Base-by-base conservation (phyloP, 2,797 vertebrate genomes). In the Urophycis tenuis region DNA sequence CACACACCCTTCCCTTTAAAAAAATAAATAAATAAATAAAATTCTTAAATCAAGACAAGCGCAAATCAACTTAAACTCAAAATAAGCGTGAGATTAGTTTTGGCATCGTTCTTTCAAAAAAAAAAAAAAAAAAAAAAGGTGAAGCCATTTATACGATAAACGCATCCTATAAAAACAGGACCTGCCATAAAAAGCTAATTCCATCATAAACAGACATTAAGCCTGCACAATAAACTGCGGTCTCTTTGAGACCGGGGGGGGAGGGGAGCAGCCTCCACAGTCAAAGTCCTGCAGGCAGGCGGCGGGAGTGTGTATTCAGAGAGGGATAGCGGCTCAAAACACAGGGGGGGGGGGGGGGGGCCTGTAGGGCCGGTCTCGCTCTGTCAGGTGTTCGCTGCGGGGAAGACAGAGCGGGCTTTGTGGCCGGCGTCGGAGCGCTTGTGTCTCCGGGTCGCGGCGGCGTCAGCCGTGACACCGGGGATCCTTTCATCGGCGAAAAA, bases 1-100 rank as follows among this genome's bases (percentile, higher is more conserved):
- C 22, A 60, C n/a, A 76, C 74, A 83, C 75, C 79, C 67, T n/a
- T n/a, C 35, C 33, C 72, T 78, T 25, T 79, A 67, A 34, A 78
- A 53, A 53, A 53, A 53, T 22, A 53, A 53, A 53, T 5, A 53
- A 53, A 1, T 9, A 60, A 60, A 70, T 39, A 73, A 75, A 49
- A 74, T 22, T 25, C 14, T 29, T 1, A 2, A 10, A 79, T 76
- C 29, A 53, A 30, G n/a, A 33, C 77, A 70, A 53, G 3, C 22
- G 22, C n/a, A 60, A 60, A 60, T 60, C 22, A 17, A 53, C 53
- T 25, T 25, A 64, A 41, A 6, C 39, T 41, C 39, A 8, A 49
- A 17, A 49, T 17, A 49, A 49, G 41, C 17, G 15, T 19, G 5
- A 49, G 41, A 49, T 49, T 49, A 17, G 41, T 49, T 49, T 49